Evolutionary conservation across 1,140 invertebrate genomes (phyloP).

Genomic region (Neodiprion pinetum): DNA sequence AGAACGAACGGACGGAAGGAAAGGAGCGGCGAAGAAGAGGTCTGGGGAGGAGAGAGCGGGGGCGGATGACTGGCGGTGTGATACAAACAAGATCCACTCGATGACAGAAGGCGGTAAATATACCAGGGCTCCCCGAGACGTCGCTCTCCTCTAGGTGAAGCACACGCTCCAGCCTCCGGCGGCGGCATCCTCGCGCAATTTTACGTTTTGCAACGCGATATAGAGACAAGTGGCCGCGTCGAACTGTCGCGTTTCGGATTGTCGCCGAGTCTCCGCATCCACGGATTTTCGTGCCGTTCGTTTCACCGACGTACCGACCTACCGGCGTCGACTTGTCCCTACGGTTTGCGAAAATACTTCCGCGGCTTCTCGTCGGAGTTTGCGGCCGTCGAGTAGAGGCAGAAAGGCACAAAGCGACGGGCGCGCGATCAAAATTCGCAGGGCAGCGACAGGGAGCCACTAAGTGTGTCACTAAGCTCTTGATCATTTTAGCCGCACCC

Average conservation of each 20-base stretch:
- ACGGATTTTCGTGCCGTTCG: no score
- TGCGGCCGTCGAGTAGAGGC: neutral
- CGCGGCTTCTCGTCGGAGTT: neutral
- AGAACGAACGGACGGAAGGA: conserved; percentile 30
- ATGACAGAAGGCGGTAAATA: conserved; percentile 46
- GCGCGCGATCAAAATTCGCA: neutral
- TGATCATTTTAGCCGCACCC: conserved; percentile 27
- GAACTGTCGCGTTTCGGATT: conserved; percentile 55
- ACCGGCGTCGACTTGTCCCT: no score
- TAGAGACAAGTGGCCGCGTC: conserved; percentile 56
- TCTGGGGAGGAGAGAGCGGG: conserved; percentile 31
- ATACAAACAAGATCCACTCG: conserved; percentile 59
- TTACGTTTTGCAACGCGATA: conserved; percentile 47
- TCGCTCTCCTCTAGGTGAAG: neutral
- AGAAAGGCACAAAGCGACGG: conserved; percentile 22
- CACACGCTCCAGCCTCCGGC: neutral
- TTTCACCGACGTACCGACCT: no score
- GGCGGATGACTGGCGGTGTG: conserved; percentile 45
- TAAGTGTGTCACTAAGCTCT: conserved; percentile 38
- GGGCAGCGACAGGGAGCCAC: conserved; percentile 26
- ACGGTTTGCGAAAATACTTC: neutral
- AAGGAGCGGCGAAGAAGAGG: neutral
- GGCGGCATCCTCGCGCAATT: conserved; percentile 28
- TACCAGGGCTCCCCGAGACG: conserved; percentile 26
- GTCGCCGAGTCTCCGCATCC: conserved; percentile 38